These are phyloP conservation scores for Rafetus swinhoei DNA, from an alignment of 2,113 vertebrate species.

Conservation along the genomic window DNA sequence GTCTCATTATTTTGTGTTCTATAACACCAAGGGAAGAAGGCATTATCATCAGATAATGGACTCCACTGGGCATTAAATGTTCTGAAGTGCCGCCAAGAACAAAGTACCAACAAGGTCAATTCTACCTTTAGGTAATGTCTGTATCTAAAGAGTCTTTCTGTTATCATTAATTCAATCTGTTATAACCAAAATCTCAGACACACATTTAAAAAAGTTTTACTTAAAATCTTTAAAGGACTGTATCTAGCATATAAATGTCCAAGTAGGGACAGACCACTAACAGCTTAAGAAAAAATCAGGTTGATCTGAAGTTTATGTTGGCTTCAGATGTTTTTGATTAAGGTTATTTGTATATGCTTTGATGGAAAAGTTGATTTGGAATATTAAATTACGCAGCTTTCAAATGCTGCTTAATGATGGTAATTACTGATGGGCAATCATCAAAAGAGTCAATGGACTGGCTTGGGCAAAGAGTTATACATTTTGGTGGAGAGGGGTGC, in stretches of 20 bases:
- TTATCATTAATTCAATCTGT: neutral
- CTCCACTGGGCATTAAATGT: neutral
- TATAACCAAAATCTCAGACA: neutral
- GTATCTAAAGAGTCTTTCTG: neutral
- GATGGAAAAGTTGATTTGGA: neutral
- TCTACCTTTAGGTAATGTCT: neutral
- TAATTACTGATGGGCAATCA: neutral
- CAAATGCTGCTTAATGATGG: neutral
- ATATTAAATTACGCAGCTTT: conserved; percentile 9
- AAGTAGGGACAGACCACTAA: neutral
- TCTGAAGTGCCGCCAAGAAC: neutral
- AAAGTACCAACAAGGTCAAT: neutral
- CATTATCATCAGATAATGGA: neutral
- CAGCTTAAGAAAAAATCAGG: neutral
- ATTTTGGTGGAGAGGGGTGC: neutral
- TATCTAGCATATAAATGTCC: neutral
- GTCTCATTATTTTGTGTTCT: neutral
- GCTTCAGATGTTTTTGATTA: conserved; percentile 8
- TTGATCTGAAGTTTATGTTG: neutral
- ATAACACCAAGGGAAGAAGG: neutral
- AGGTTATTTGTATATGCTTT: conserved; percentile 1
- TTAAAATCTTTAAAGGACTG: neutral
- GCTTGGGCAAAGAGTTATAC: neutral
- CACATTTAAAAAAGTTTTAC: neutral
- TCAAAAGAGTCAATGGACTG: neutral